Evolutionary conservation across 2,113 vertebrate genomes (phyloP).

Genomic region (Peucedramus taeniatus): DNA sequence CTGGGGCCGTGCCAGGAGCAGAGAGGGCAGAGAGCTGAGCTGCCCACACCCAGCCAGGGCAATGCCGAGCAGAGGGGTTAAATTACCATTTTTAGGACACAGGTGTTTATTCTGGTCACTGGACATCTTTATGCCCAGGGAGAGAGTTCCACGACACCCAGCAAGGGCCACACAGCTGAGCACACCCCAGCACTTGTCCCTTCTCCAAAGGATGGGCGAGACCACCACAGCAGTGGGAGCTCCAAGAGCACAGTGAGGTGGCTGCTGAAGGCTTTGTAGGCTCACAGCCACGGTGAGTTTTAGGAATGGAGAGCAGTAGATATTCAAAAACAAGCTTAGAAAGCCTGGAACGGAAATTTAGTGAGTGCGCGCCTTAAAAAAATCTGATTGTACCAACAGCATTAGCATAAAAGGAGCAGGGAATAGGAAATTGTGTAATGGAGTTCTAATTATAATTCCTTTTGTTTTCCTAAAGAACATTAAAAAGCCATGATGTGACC

Average conservation of each 20-base stretch:
- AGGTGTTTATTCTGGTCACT: neutral
- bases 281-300: neutral
- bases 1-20: accelerated
- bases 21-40: neutral
- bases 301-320: neutral
- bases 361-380: neutral
- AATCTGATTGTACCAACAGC: neutral
- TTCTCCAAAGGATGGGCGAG: accelerated
- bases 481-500: neutral
- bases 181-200: neutral
- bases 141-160: accelerated
- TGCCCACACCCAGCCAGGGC: accelerated
- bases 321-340: neutral
- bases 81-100: neutral
- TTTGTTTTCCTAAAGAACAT: neutral
- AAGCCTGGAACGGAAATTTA: neutral
- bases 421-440: neutral
- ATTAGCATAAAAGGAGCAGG: neutral
- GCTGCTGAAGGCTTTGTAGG: neutral
- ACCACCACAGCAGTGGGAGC: neutral
- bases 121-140: neutral
- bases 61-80: neutral
- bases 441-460: neutral
- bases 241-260: neutral
- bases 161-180: neutral